phyloP scores from a whole-genome alignment of 2,888 invertebrate genomes.

The Andrena flavipes region DNA sequence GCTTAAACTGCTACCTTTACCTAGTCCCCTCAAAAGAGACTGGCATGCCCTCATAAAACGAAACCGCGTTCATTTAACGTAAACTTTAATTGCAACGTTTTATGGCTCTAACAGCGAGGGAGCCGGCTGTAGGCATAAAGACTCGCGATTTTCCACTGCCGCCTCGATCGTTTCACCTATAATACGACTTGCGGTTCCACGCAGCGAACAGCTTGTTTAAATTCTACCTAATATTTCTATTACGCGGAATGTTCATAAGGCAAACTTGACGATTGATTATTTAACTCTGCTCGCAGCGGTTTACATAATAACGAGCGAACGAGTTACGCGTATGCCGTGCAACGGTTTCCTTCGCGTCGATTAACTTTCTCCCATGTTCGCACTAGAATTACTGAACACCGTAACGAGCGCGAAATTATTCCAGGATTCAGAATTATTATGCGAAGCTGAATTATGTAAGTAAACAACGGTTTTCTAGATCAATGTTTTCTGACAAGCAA shows the following conservation, averaged over 20 bases:
- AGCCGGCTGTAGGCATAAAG: background rate
- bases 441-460: background rate
- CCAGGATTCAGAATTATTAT: background rate
- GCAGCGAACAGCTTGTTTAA: background rate
- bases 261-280: background rate
- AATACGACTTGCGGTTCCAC: background rate
- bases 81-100: slow-evolving; percentile 45
- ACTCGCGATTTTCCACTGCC: background rate
- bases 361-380: slow-evolving; percentile 19
- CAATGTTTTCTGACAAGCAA: background rate
- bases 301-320: slow-evolving; percentile 18
- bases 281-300: background rate
- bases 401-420: background rate
- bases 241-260: background rate
- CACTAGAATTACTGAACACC: too few species aligned
- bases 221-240: background rate
- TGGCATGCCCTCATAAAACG: slow-evolving; percentile 27
- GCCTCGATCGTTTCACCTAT: slow-evolving; percentile 12
- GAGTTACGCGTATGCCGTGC: background rate
- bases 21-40: slow-evolving; percentile 28
- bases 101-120: background rate
- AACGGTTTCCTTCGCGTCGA: background rate
- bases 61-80: slow-evolving; percentile 36
- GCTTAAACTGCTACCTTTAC: slow-evolving; percentile 22
- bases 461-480: background rate